Percentiles rank a stretch among this genome's conserved stretches.
These are phyloP conservation scores for Dorcus hopei DNA, from an alignment of 2,888 invertebrate genomes.

Conservation along the genomic window DNA sequence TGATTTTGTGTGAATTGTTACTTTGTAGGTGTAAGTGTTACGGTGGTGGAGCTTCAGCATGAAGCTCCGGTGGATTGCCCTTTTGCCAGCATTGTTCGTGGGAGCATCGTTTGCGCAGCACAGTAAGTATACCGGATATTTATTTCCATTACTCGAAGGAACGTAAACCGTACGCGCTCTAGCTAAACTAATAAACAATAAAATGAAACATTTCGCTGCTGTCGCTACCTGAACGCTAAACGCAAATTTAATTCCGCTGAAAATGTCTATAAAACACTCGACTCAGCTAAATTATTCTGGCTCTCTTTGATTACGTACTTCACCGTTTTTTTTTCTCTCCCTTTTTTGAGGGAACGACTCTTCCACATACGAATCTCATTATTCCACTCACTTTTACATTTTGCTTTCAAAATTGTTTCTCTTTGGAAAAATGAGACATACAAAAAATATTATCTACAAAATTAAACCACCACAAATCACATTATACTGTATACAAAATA, in stretches of 20 bases:
- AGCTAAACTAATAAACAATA: constrained; percentile 29
- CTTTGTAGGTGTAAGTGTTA: constrained; percentile 15
- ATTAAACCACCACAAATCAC: too few relatives aligned
- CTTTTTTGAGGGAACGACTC: too few relatives aligned
- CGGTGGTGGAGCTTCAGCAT: constrained; percentile 23
- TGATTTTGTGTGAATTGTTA: constrained; percentile 13
- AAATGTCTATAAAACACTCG: constrained; percentile 24
- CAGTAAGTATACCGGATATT: constrained; percentile 21
- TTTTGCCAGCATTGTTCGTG: constrained; percentile 24
- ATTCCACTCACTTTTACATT: too few relatives aligned
- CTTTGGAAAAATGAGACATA: too few relatives aligned
- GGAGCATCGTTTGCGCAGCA: constrained; percentile 6
- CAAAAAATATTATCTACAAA: too few relatives aligned
- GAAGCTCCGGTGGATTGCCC: constrained; percentile 23
- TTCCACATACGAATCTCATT: too few relatives aligned
- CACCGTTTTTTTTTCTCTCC: too few relatives aligned
- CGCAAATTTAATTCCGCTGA: constrained; percentile 27
- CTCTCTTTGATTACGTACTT: too few relatives aligned
- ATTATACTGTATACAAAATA: too few relatives aligned
- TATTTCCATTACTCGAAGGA: constrained; percentile 24
- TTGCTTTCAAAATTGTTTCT: too few relatives aligned
- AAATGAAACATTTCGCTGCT: constrained; percentile 26
- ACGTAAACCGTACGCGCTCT: constrained; percentile 22
- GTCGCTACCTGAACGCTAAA: constrained; percentile 26
- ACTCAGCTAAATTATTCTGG: constrained; percentile 4